A percentile compares a stretch with the other conserved stretches of the same genome.
These are phyloP conservation scores for Dendrophyllia cribrosa DNA, from an alignment of 64 coral and sea anemone genomes.

Conservation along the genomic window DNA sequence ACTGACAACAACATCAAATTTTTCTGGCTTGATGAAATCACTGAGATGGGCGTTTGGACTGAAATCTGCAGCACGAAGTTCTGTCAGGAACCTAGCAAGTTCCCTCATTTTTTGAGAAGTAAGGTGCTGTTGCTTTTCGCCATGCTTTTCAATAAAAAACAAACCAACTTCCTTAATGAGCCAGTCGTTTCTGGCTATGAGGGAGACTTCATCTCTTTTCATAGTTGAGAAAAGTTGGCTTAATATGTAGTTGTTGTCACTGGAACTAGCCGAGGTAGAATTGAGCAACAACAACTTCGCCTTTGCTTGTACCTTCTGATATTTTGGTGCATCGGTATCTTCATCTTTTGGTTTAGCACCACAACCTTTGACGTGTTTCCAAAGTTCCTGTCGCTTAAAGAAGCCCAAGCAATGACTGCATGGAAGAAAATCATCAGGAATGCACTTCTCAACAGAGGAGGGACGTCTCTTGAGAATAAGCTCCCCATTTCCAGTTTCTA, in stretches of 20 bases:
- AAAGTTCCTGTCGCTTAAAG: slow-evolving; percentile 18
- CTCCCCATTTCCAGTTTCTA: slow-evolving; percentile 42
- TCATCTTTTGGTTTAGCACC: neutral
- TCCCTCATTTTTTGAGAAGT: slow-evolving; percentile 63
- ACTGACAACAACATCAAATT: slow-evolving; percentile 46
- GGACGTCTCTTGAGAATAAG: slow-evolving; percentile 57
- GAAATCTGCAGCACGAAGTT: neutral
- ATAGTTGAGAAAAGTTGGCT: slow-evolving; percentile 15
- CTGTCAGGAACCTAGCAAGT: neutral
- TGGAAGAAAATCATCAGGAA: slow-evolving; percentile 45
- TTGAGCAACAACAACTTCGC: slow-evolving; percentile 10
- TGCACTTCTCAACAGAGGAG: neutral
- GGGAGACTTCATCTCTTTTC: slow-evolving; percentile 49
- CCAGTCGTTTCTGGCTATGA: neutral
- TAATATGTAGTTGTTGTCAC: neutral
- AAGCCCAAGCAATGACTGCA: slow-evolving; percentile 59
- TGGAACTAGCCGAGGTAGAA: neutral
- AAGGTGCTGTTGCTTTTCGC: neutral
- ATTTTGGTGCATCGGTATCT: neutral
- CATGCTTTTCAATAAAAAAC: slow-evolving; percentile 8
- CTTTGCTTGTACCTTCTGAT: slow-evolving; percentile 3
- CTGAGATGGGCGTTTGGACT: neutral
- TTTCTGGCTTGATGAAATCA: slow-evolving; percentile 47
- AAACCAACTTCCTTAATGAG: slow-evolving; percentile 36
- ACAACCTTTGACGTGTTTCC: slow-evolving; percentile 49